Percentiles rank a stretch among this genome's conserved stretches.
phyloP scores from a whole-genome alignment of 2,888 invertebrate species.

The Celastrina argiolus region DNA sequence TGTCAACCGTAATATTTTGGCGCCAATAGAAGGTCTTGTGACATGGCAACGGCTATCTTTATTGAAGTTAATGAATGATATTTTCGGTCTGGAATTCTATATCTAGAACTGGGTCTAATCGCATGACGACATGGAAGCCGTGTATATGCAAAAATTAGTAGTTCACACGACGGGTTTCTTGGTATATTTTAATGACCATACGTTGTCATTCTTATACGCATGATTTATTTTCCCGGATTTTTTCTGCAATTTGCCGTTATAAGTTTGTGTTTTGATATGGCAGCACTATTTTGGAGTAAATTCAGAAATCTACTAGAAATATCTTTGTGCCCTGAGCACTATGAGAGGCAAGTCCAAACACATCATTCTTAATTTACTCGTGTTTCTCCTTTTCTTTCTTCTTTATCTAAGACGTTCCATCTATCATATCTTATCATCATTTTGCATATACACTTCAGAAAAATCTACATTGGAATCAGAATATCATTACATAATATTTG shows the following conservation, averaged over 20 bases:
- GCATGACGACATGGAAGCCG: not conserved
- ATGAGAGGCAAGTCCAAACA: too few relatives aligned
- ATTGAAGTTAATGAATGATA: conserved; percentile 17
- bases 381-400: too few relatives aligned
- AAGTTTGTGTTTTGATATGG: too few relatives aligned
- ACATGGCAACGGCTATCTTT: conserved; percentile 27
- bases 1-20: conserved; percentile 36
- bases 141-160: not conserved
- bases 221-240: not conserved
- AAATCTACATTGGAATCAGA: not conserved
- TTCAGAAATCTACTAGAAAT: too few relatives aligned
- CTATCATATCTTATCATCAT: too few relatives aligned
- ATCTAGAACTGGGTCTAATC: not conserved
- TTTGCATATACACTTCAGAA: too few relatives aligned
- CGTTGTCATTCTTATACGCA: not conserved
- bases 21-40: conserved; percentile 34
- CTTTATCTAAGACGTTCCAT: too few relatives aligned
- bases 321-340: too few relatives aligned
- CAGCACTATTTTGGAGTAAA: too few relatives aligned
- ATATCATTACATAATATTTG: not conserved
- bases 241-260: not conserved
- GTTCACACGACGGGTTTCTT: not conserved
- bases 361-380: too few relatives aligned
- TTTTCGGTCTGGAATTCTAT: conserved; percentile 6
- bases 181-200: not conserved